A percentile compares a stretch with the other conserved stretches of the same genome.
Conservation (phyloP, 2,797 vertebrate genomes). For the Psittacula derbiana region DNA sequence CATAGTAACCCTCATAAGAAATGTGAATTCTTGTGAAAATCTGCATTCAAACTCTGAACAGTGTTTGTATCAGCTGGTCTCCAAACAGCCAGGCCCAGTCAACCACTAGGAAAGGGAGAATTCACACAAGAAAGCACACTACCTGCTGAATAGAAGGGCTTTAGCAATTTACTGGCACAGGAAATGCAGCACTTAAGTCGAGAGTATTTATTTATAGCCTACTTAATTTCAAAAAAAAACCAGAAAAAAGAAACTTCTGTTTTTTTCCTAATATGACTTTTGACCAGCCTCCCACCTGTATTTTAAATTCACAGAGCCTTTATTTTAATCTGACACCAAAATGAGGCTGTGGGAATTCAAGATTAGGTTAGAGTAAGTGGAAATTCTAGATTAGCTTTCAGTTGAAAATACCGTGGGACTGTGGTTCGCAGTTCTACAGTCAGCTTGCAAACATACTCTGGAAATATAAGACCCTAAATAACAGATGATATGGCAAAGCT, state of each 20-base stretch:
- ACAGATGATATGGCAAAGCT: conserved; percentile 54
- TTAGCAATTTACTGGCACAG: background rate
- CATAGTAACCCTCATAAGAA: background rate
- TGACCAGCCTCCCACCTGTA: background rate
- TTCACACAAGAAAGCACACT: background rate
- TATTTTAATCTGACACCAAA: background rate
- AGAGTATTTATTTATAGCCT: background rate
- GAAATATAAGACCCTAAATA: conserved; percentile 55
- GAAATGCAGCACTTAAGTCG: background rate
- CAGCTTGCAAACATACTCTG: conserved; percentile 55
- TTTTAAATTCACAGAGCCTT: background rate
- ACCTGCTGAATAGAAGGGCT: background rate
- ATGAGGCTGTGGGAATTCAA: background rate
- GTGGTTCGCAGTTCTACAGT: conserved; percentile 34
- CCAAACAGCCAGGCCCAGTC: background rate
- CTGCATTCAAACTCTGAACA: background rate
- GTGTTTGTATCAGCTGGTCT: fast-evolving
- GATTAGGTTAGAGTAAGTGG: background rate
- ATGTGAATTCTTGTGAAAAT: background rate
- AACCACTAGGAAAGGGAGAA: background rate
- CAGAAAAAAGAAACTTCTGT: background rate
- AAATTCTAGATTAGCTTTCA: conserved; percentile 22
- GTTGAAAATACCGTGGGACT: conserved; percentile 11
- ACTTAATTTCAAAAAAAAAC: background rate
- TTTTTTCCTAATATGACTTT: background rate